Evolutionary conservation across 2,113 vertebrate genomes (phyloP), one percentile per base, ranked within the genome.

Genomic region (Neotoma lepida): DNA sequence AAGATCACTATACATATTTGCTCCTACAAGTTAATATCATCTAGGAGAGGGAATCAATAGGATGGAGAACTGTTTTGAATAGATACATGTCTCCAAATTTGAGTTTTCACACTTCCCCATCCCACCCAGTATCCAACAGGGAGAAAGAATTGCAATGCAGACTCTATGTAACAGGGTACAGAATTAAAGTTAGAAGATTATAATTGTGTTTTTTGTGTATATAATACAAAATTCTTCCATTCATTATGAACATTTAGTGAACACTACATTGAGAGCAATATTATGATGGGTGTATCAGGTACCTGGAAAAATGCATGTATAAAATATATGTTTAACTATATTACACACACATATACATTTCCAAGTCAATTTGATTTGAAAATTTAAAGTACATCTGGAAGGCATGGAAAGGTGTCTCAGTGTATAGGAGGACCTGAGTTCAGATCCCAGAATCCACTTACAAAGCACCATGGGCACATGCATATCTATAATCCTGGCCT

Each of bases 11-110:
- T 6, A 80, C 86, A 30, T 30, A 3, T 89, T 94, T 80, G 6
- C n/a, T 91, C 7, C 41, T 91, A 28, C 30, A 91, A 51, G 86
- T 74, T 66, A 68, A 39, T 61, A 39, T 89, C 15, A 41, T 80
- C 90, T 85, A 80, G 51, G 44, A 35, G 56, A 88, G 33, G 58
- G 82, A 87, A 95, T 76, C 26, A 46, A 90, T 58, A 66, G 28
- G 39, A 82, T 41, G 22, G 2, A 76, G 20, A 81, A 4, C 46
- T 74, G 88, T 93, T 86, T 95, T 39, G 13, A 63, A 78, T 89
- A 94, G 46, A 2, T 89, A 54, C 18, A 30, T 3, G 56, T 86
- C 24, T 80, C 49, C 76, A 78, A 84, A 41, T 82, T 68, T 58
- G n/a, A 49, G n/a, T 7, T 49, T 82, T 64, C 51, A 1, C 28